Base-by-base conservation (phyloP, 2,888 invertebrate species). In the Drosophila rubida region DNA sequence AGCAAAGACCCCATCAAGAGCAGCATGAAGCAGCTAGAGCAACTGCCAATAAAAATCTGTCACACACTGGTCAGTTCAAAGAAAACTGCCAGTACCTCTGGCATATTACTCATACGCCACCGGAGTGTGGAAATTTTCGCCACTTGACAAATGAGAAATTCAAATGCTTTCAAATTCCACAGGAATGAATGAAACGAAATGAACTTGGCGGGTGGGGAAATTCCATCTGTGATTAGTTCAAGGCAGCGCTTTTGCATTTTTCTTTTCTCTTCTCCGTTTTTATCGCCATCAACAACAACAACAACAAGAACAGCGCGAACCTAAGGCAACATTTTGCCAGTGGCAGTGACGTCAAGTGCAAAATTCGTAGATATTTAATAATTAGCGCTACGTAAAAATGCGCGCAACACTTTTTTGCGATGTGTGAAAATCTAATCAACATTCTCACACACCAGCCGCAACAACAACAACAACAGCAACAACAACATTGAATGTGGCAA, bases 361-460 rank as follows among this genome's bases (percentile, higher is more conserved):
- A 27, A 25, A 35, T 16, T 16, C 7, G n/a, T 14, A 4, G 11
- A 44, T 30, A 50, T 42, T 44, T 16, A 63, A 59, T 58, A 80
- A 83, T 78, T 80, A 75, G 70, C 79, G 50, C 30, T 58, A 64
- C 50, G 69, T 61, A 53, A 68, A 82, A 81, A 49, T 49, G 48
- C 57, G 37, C 50, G 45, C 53, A 35, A 45, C 46, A 61, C 48
- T 61, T 61, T 61, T 59, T 59, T 19, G 23, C 9, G 35, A 51
- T 62, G 77, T 85, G 82, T 72, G 74, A 82, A 80, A 80, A 82
- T 63, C 69, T 49, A 79, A 82, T 71, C 68, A 78, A 68, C 30
- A 60, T 41, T 13, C 45, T 32, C 45, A 44, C 55, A 46, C 32
- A 42, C 16, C 1, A 19, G 3, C 1, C 19, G 19, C 1, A 19